Percentiles rank a stretch among this genome's conserved stretches.
phyloP scores from a whole-genome alignment of 1,140 invertebrate species.

The Neodiprion virginianus region DNA sequence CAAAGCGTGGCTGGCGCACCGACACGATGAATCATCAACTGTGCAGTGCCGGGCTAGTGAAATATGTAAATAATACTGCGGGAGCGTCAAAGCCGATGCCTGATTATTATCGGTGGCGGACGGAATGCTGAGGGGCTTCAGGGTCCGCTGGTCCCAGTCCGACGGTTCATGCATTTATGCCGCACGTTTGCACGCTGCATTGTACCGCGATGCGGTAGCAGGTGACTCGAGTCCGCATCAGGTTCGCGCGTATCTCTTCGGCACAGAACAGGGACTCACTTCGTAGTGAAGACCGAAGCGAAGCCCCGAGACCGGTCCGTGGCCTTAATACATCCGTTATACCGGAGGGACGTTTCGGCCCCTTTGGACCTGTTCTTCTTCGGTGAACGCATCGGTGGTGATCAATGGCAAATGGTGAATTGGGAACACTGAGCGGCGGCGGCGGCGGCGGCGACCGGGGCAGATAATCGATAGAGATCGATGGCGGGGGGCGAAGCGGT shows the following conservation, averaged over 20 bases:
- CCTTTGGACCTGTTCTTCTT: not conserved
- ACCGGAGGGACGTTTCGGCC: not conserved
- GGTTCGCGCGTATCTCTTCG: too few species aligned
- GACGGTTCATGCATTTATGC: not conserved
- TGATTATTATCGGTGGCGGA: too few species aligned
- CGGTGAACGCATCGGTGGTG: not conserved
- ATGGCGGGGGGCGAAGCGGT: not conserved
- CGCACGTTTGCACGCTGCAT: not conserved
- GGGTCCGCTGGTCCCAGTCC: not conserved
- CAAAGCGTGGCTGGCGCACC: slow-evolving; percentile 40
- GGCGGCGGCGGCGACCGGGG: not conserved
- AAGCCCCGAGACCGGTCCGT: too few species aligned
- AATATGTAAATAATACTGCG: slow-evolving; percentile 45
- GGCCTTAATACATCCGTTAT: not conserved
- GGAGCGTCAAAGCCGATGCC: slow-evolving; percentile 7
- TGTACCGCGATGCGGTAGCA: too few species aligned
- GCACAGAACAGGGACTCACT: too few species aligned
- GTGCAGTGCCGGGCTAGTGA: slow-evolving; percentile 37
- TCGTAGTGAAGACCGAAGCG: too few species aligned
- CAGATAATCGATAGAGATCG: not conserved
- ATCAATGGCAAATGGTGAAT: not conserved
- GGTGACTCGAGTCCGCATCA: too few species aligned
- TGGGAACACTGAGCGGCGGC: too few species aligned
- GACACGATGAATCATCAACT: slow-evolving; percentile 13
- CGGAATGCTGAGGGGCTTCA: too few species aligned